Conservation (phyloP, 2,888 invertebrate genomes). For the Ditylenchus weischeri region DNA sequence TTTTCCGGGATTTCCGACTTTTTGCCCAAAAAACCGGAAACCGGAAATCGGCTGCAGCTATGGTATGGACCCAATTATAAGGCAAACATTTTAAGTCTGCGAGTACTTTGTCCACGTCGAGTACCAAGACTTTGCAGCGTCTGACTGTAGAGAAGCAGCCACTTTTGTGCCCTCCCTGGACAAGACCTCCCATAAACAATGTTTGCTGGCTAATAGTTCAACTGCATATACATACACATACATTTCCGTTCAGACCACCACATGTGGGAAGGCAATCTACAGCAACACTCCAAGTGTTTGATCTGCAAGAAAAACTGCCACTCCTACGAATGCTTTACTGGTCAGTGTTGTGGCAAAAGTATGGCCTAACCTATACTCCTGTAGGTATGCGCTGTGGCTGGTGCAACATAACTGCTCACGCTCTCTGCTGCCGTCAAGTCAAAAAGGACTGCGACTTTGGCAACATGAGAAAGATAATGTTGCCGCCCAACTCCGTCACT, state of each 20-base stretch:
- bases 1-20: too few species aligned
- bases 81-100: slow-evolving; percentile 94
- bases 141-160: slow-evolving; percentile 98
- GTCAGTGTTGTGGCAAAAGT: too few species aligned
- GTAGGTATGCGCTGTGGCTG: slow-evolving; percentile 71
- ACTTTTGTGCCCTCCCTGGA: slow-evolving; percentile 72
- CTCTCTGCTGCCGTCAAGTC: slow-evolving; percentile 84
- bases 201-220: slow-evolving; percentile 59
- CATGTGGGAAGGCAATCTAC: slow-evolving; percentile 99
- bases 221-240: too few species aligned
- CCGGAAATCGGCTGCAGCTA: too few species aligned
- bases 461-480: slow-evolving; percentile 91
- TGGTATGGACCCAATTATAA: too few species aligned
- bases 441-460: slow-evolving; percentile 95
- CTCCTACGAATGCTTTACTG: slow-evolving; percentile 91
- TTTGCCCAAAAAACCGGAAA: too few species aligned
- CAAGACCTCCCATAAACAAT: slow-evolving; percentile 65
- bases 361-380: too few species aligned
- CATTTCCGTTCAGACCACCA: slow-evolving; percentile 71
- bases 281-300: slow-evolving; percentile 91
- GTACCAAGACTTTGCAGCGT: slow-evolving; percentile 93
- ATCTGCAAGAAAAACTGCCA: slow-evolving; percentile 97
- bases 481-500: slow-evolving; percentile 96
- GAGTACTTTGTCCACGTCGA: slow-evolving; percentile 98
- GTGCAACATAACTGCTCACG: slow-evolving; percentile 76